Percentiles rank a stretch among this genome's conserved stretches.
Evolutionary conservation across 2,888 invertebrate species (phyloP).

Genomic region (Drosophila borealis): DNA sequence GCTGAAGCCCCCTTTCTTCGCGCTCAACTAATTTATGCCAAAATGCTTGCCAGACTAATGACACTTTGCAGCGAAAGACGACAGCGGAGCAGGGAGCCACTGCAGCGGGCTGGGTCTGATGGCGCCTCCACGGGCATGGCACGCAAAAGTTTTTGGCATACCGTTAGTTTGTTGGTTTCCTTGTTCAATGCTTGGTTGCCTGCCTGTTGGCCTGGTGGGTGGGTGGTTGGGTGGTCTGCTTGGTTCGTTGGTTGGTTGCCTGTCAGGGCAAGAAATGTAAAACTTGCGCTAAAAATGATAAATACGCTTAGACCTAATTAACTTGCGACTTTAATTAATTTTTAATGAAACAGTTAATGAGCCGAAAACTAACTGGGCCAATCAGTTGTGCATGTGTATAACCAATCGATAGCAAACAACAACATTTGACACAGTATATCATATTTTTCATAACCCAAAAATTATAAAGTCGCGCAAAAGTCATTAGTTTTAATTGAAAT

Average conservation of each 20-base stretch:
- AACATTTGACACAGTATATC: neutral
- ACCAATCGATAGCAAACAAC: conserved; percentile 30
- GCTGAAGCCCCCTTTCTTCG: conserved; percentile 25
- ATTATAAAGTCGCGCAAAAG: too few relatives aligned
- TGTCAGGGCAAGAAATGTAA: conserved; percentile 75
- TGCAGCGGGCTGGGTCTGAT: neutral
- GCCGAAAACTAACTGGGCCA: conserved; percentile 72
- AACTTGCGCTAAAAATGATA: conserved; percentile 79
- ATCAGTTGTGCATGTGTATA: conserved; percentile 33
- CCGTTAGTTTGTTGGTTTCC: conserved; percentile 59
- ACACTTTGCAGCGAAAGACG: conserved; percentile 75
- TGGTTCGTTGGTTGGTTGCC: conserved; percentile 45
- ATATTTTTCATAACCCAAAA: too few relatives aligned
- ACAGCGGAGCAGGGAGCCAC: conserved; percentile 10
- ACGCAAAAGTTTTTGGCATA: conserved; percentile 75
- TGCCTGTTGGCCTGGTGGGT: neutral
- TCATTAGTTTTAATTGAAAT: too few relatives aligned
- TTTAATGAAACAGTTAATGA: conserved; percentile 81
- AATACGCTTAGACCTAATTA: conserved; percentile 81
- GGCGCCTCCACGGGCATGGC: conserved; percentile 34
- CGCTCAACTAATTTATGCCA: conserved; percentile 75
- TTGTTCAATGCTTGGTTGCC: conserved; percentile 30
- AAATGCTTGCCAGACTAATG: conserved; percentile 76
- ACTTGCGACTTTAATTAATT: conserved; percentile 81
- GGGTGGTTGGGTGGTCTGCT: neutral